A percentile compares a stretch with the other conserved stretches of the same genome.
Evolutionary conservation across 1,140 invertebrate genomes (phyloP).

Genomic region (Venustaconcha ellipsiformis): DNA sequence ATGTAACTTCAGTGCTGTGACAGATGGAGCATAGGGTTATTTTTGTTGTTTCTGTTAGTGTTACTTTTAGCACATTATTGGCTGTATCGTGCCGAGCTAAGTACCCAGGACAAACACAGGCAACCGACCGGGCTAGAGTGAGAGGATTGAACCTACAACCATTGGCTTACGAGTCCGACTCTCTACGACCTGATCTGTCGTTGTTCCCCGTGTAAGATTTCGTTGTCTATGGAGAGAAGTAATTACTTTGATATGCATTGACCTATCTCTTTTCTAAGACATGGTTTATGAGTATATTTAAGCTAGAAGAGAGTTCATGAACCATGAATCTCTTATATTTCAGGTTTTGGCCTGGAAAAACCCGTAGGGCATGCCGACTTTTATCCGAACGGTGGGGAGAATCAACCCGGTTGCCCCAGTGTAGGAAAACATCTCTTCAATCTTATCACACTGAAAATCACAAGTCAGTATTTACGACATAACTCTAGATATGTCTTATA

Average conservation of each 20-base stretch:
- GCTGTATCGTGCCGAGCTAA: too few relatives aligned
- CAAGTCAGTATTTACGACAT: conserved; percentile 6
- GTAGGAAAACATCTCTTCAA: conserved; percentile 17
- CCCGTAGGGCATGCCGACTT: conserved; percentile 93
- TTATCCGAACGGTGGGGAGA: conserved; percentile 71
- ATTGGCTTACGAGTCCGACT: too few relatives aligned
- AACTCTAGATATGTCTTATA: too few relatives aligned
- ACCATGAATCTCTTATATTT: not conserved
- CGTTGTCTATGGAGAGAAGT: too few relatives aligned
- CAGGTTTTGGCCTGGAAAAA: conserved; percentile 81
- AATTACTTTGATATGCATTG: too few relatives aligned
- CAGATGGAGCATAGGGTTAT: not conserved
- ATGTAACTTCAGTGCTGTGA: not conserved
- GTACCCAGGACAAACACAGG: too few relatives aligned
- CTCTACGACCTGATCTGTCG: too few relatives aligned
- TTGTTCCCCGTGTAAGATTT: too few relatives aligned
- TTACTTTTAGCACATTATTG: too few relatives aligned
- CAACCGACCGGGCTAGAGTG: too few relatives aligned
- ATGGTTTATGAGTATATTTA: not conserved
- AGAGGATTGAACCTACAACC: too few relatives aligned
- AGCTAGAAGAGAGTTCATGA: not conserved
- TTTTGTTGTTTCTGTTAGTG: not conserved
- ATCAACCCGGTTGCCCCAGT: conserved; percentile 58
- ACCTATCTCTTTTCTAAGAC: too few relatives aligned
- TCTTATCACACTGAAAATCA: conserved; percentile 23